Percentiles rank a stretch among this genome's conserved stretches.
Evolutionary conservation across 2,888 invertebrate genomes (phyloP).

Genomic region (Drosophila multiciliata): DNA sequence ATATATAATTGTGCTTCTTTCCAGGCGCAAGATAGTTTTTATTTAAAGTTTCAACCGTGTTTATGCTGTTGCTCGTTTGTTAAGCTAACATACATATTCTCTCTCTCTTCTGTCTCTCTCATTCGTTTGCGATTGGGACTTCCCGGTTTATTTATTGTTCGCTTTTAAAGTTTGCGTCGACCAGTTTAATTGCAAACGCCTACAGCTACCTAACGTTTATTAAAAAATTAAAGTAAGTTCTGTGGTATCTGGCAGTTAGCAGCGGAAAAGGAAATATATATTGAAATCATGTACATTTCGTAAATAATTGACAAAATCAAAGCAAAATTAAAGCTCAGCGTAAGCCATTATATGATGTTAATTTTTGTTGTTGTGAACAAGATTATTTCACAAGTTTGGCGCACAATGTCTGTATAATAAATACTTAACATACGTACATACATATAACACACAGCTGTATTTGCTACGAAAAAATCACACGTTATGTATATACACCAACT

Average conservation of each 20-base stretch:
- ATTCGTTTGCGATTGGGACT: constrained; percentile 34
- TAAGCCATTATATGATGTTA: constrained; percentile 51
- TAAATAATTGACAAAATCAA: constrained; percentile 69
- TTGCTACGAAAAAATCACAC: constrained; percentile 42
- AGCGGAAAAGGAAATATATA: constrained; percentile 3
- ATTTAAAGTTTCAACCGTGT: constrained; percentile 1
- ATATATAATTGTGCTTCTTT: neutral
- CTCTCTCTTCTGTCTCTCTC: constrained; percentile 7
- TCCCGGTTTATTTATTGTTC: constrained; percentile 23
- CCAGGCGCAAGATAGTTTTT: neutral
- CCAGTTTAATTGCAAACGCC: constrained; percentile 37
- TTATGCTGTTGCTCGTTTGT: constrained; percentile 5
- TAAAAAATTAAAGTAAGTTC: constrained; percentile 51
- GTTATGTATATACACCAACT: neutral
- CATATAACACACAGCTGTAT: constrained; percentile 20
- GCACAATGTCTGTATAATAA: constrained; percentile 44
- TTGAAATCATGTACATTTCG: constrained; percentile 60
- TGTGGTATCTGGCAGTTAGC: neutral
- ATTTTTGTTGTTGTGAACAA: constrained; percentile 42
- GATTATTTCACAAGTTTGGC: constrained; percentile 73
- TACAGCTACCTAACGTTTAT: constrained; percentile 20
- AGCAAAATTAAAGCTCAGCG: constrained; percentile 68
- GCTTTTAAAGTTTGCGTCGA: constrained; percentile 31
- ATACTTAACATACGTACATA: constrained; percentile 11
- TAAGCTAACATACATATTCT: constrained; percentile 5